Conservation (phyloP, 2,888 invertebrate genomes). For the Dicyrtomina minuta region DNA sequence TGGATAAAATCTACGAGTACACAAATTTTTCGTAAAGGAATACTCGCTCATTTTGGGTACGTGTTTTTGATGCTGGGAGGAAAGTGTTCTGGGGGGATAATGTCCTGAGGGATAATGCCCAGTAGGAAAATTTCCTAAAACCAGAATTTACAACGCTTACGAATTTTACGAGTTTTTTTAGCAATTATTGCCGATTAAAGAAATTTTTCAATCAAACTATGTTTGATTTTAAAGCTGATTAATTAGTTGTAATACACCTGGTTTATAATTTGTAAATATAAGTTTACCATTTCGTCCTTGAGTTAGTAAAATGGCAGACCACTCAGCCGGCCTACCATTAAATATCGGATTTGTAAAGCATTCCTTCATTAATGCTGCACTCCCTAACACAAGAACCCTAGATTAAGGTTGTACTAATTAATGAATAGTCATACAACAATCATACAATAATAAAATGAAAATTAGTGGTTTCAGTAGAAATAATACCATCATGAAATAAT, state of each 20-base stretch:
- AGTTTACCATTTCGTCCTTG: conserved; percentile 29
- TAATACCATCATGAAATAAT: background rate
- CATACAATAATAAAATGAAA: background rate
- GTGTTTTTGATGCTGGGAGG: too few relatives aligned
- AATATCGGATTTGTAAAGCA: conserved; percentile 28
- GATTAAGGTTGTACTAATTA: background rate
- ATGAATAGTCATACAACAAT: background rate
- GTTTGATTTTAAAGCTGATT: too few relatives aligned
- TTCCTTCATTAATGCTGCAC: conserved; percentile 21
- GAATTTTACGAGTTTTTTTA: too few relatives aligned
- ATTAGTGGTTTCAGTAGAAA: background rate
- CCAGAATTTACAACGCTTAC: background rate
- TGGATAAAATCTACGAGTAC: background rate
- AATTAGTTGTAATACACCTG: too few relatives aligned
- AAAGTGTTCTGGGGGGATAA: too few relatives aligned
- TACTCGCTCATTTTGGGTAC: too few relatives aligned
- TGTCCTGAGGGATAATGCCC: too few relatives aligned
- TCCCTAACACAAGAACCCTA: conserved; percentile 28
- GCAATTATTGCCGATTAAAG: too few relatives aligned
- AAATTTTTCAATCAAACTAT: too few relatives aligned
- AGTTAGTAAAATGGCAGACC: conserved; percentile 24
- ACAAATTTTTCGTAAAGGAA: too few relatives aligned
- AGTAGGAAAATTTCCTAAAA: too few relatives aligned
- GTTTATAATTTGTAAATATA: background rate
- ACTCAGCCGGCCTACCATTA: conserved; percentile 27